Evolutionary conservation across 2,888 invertebrate genomes (phyloP).

Genomic region (Herminia tarsipennalis): DNA sequence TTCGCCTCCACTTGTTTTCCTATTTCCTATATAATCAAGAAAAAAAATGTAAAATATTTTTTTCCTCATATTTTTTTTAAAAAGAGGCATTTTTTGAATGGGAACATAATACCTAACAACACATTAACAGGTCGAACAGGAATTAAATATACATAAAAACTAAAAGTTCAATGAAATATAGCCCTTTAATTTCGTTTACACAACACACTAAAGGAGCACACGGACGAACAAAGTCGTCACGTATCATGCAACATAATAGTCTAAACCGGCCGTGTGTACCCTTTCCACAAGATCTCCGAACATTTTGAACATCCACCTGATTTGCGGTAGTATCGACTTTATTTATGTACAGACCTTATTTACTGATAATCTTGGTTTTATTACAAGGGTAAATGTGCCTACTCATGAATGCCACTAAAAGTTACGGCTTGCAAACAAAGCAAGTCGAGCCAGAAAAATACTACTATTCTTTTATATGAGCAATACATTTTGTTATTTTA

Average conservation of each 20-base stretch:
- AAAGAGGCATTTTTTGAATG: too few species aligned
- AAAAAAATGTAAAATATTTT: too few species aligned
- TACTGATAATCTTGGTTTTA: conserved; percentile 45
- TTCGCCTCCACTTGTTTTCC: too few species aligned
- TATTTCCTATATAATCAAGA: too few species aligned
- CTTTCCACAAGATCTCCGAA: conserved; percentile 32
- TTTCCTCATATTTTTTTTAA: too few species aligned
- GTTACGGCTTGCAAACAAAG: conserved; percentile 38
- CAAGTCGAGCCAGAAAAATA: conserved; percentile 32
- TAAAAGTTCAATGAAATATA: too few species aligned
- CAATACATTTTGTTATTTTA: too few species aligned
- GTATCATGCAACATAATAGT: conserved; percentile 27
- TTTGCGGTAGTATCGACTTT: conserved; percentile 40
- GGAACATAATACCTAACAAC: too few species aligned
- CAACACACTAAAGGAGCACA: conserved; percentile 16
- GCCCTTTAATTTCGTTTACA: conserved; percentile 19
- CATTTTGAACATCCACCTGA: conserved; percentile 34
- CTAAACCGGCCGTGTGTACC: conserved; percentile 17
- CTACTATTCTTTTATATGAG: conserved; percentile 28
- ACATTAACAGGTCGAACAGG: too few species aligned
- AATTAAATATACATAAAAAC: conserved; percentile 16
- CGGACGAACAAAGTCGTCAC: conserved; percentile 30
- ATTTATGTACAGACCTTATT: conserved; percentile 44
- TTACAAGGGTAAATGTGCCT: conserved; percentile 41
- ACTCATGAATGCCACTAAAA: conserved; percentile 40